Base-by-base conservation (phyloP, 2,888 invertebrate species). In the Microchrysa polita region DNA sequence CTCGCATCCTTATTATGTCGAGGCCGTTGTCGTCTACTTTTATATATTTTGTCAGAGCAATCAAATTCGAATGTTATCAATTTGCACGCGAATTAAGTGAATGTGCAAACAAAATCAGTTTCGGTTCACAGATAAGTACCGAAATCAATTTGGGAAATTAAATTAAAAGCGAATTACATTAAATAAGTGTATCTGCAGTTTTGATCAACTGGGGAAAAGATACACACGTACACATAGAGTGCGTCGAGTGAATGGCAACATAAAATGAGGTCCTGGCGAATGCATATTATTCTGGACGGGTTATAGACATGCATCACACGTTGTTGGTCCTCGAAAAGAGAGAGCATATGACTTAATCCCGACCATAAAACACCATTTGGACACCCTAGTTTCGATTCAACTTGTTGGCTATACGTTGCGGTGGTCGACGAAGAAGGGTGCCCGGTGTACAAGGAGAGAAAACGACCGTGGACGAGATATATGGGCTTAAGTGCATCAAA, bases 401-500 rank as follows among this genome's bases (percentile, higher is more conserved):
- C 53, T 74, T 63, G 42, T 71, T 74, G 67, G 53, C 52, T 1
- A 27, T 57, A 42, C 55, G 44, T 57, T 42, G 22, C 5, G 61
- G 14, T 61, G 27, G 18, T 18, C 27, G 27, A 7, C 27, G 27
- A 34, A 34, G 48, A 22, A 67, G 69, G 69, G 69, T 69, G 69
- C 27, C 2, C 7, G 2, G 18, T n/a, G 57, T 57, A 5, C n/a
- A 44, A 23, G 20, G 12, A 52, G 27, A 12, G 55, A 69, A 34
- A 14, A 18, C 1, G 48, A 9, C 18, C 52, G 34, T 40, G 40
- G 44, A 40, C 20, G 5, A 1, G 55, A 20, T 57, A 40, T 52
- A 77, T n/a, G n/a, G 81, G 81, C 81, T 82, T 83, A 83, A 84
- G 83, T 84, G 82, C 83, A 81, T 82, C 81, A 82, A 80, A 81